Percentiles rank a stretch among this genome's conserved stretches.
Evolutionary conservation across 1,140 invertebrate species (phyloP).

Genomic region (Fopius arisanus): DNA sequence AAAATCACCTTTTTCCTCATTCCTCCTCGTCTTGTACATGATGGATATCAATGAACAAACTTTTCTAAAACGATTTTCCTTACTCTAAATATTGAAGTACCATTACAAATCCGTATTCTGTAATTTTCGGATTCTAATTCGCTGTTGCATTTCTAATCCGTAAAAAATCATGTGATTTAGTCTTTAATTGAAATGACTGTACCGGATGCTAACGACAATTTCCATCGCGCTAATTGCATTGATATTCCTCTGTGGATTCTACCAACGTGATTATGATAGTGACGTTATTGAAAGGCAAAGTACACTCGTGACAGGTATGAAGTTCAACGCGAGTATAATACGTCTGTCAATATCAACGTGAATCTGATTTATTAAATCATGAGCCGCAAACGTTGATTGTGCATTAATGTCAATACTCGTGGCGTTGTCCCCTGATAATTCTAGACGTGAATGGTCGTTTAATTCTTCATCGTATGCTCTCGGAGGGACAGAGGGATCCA

Average conservation of each 20-base stretch:
- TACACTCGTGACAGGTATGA: not conserved
- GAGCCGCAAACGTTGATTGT: not conserved
- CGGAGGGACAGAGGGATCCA: not conserved
- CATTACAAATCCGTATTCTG: no score
- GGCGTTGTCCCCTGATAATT: not conserved
- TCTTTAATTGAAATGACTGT: not conserved
- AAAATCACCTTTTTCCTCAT: not conserved
- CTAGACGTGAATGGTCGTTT: not conserved
- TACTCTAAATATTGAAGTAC: no score
- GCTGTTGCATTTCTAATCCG: no score
- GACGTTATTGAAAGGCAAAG: not conserved
- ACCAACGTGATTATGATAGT: not conserved
- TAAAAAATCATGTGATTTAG: not conserved
- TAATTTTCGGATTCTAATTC: no score
- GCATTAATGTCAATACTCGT: not conserved
- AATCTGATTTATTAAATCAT: not conserved
- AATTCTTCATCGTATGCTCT: not conserved
- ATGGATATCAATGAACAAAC: slow-evolving; percentile 3
- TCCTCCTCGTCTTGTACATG: not conserved
- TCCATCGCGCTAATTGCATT: not conserved
- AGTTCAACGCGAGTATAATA: not conserved
- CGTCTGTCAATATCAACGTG: not conserved
- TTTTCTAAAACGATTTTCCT: no score
- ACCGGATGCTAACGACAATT: not conserved
- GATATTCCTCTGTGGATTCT: not conserved